Percentiles rank a stretch among this genome's conserved stretches.
Evolutionary conservation across 1,140 invertebrate species (phyloP).

Genomic region (Augochlora pura): DNA sequence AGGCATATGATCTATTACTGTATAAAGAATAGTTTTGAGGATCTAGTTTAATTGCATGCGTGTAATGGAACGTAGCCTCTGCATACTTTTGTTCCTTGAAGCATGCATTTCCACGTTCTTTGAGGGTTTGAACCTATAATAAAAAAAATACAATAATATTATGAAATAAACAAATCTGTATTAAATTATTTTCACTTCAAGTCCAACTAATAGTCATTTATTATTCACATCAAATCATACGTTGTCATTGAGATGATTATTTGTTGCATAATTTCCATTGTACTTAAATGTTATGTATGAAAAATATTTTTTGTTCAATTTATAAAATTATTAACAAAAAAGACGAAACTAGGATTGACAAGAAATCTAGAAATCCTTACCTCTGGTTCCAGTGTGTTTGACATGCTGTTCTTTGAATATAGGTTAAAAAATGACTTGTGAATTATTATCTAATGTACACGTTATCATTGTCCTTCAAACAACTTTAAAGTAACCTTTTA

Average conservation of each 20-base stretch:
- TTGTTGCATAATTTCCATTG: neutral
- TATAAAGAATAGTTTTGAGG: conserved; percentile 86
- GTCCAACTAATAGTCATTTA: neutral
- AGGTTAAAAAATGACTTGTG: conserved; percentile 10
- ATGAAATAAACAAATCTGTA: neutral
- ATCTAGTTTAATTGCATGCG: conserved; percentile 89
- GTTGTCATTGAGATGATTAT: neutral
- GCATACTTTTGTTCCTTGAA: conserved; percentile 87
- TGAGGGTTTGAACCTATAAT: conserved; percentile 81
- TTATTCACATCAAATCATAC: neutral
- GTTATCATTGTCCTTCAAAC: conserved; percentile 21
- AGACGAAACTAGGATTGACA: conserved; percentile 1
- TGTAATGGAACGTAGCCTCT: conserved; percentile 90
- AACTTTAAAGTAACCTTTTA: neutral
- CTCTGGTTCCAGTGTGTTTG: conserved; percentile 59
- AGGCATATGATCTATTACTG: conserved; percentile 90
- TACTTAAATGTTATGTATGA: neutral
- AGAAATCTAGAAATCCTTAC: conserved; percentile 43
- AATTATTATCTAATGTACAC: conserved; percentile 6
- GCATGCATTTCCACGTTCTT: conserved; percentile 88
- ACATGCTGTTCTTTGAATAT: conserved; percentile 59
- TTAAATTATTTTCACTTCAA: neutral
- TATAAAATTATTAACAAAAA: neutral
- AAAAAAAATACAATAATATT: conserved; percentile 26
- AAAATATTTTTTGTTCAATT: neutral